Base-by-base conservation (phyloP, 2,888 invertebrate genomes). In the Nymphalis c-album region DNA sequence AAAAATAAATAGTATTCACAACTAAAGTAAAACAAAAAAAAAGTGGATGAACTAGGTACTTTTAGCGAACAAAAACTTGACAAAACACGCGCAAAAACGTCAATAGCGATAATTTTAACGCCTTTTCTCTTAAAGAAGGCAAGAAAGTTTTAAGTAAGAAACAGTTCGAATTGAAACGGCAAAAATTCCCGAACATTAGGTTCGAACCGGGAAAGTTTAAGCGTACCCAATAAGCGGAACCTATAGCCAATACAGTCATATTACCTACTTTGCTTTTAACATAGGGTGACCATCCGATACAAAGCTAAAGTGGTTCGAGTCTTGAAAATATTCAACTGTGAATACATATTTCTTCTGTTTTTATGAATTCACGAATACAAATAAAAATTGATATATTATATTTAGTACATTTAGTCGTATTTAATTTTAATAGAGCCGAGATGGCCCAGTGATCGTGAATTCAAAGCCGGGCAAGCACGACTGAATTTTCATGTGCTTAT, bases 201-300 rank as follows among this genome's bases (percentile, higher is more conserved):
- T 50, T 61, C 45, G 58, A 64, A 16, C 57, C 40, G 45, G 47
- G 10, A 50, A 68, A 67, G 63, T 69, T 67, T 48, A 55, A 64
- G 64, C 64, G 62, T 60, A 48, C 40, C 62, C 64, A 69, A 67
- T 69, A 67, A 71, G 61, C 63, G 64, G 58, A 58, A 67, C 63
- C 64, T 65, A 65, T 65, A 65, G 63, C 50, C 67, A 67, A 69
- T 69, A 69, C 53, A 58, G 50, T 55, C 63, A 47, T 45, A 67
- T 67, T 67, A 59, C 69, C 60, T 63, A 58, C 59, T 67, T 69
- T 55, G 55, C 50, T 67, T 55, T 55, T 60, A 51, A 63, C 58
- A 22, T 69, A 67, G 69, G 67, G 64, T 65, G 46, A 60, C 67
- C 60, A 67, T 67, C 53, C n/a, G 7, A 17, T 45, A 18, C 16